Evolutionary conservation across 2,797 vertebrate genomes (phyloP).

Genomic region (Spizella passerina): DNA sequence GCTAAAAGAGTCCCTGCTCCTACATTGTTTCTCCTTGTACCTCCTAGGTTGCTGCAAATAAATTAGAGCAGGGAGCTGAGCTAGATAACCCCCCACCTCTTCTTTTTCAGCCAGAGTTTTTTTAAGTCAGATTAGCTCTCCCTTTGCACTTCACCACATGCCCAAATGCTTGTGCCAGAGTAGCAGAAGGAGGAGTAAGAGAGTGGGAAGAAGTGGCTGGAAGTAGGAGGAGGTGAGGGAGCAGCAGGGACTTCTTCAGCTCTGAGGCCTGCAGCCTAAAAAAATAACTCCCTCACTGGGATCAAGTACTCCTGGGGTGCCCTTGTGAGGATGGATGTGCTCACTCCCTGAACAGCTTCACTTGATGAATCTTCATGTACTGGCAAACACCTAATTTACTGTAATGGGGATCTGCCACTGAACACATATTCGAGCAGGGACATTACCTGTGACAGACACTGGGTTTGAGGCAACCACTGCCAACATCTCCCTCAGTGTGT

Average conservation of each 20-base stretch:
- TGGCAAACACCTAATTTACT: background rate
- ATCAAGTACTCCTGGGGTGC: background rate
- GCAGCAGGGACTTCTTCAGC: background rate
- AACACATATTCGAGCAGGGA: background rate
- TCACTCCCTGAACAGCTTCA: background rate
- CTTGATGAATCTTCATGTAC: background rate
- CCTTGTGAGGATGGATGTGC: background rate
- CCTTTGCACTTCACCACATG: constrained; percentile 54
- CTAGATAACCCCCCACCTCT: background rate
- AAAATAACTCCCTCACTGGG: background rate
- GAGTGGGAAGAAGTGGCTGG: constrained; percentile 46
- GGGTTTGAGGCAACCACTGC: background rate
- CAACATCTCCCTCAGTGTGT: background rate
- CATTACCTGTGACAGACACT: background rate
- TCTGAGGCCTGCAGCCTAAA: background rate
- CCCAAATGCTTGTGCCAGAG: constrained; percentile 32
- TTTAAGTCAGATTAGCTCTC: constrained; percentile 30
- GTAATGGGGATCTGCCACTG: background rate
- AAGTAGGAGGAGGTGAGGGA: constrained; percentile 45
- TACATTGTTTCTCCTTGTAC: background rate
- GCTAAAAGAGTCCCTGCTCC: background rate
- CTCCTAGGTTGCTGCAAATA: background rate
- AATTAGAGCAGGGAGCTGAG: background rate
- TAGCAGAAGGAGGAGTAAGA: constrained; percentile 45
- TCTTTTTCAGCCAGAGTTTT: constrained; percentile 23